Conservation (phyloP, 2,888 invertebrate species). For the Corbicula japonica region DNA sequence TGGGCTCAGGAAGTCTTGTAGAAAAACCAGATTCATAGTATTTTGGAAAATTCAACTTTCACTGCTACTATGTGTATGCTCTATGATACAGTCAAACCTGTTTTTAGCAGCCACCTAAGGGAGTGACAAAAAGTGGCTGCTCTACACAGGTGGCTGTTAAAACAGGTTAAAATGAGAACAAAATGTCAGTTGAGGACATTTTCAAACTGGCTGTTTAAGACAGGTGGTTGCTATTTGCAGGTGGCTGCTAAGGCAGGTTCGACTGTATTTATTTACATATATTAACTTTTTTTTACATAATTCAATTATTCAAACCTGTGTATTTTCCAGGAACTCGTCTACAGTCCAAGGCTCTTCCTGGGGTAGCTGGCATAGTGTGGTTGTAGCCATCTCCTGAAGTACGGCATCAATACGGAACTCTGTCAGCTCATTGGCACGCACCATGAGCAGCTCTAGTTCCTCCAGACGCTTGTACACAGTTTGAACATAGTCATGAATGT, state of each 20-base stretch:
- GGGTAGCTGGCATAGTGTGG: conserved; percentile 93
- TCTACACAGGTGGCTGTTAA: too few species aligned
- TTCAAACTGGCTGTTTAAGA: neutral
- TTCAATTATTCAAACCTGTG: conserved; percentile 89
- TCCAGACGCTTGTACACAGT: conserved; percentile 92
- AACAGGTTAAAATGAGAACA: too few species aligned
- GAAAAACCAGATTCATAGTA: too few species aligned
- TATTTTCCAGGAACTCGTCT: conserved; percentile 94
- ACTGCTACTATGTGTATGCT: too few species aligned
- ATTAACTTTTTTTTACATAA: neutral
- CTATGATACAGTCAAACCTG: too few species aligned
- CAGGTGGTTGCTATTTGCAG: neutral
- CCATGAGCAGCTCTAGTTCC: conserved; percentile 92
- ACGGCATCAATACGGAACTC: conserved; percentile 93
- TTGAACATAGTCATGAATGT: conserved; percentile 89
- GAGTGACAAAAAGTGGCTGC: too few species aligned
- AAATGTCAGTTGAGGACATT: neutral
- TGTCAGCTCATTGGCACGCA: conserved; percentile 86
- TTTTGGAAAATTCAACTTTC: too few species aligned
- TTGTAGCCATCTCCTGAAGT: conserved; percentile 94
- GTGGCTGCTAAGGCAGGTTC: neutral
- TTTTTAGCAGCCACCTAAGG: too few species aligned
- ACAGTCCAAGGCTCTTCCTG: conserved; percentile 95
- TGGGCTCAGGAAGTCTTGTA: too few species aligned
- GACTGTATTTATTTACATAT: neutral